These are phyloP conservation scores for Bagarius yarrelli DNA, from an alignment of 2,113 vertebrate species.

Conservation along the genomic window DNA sequence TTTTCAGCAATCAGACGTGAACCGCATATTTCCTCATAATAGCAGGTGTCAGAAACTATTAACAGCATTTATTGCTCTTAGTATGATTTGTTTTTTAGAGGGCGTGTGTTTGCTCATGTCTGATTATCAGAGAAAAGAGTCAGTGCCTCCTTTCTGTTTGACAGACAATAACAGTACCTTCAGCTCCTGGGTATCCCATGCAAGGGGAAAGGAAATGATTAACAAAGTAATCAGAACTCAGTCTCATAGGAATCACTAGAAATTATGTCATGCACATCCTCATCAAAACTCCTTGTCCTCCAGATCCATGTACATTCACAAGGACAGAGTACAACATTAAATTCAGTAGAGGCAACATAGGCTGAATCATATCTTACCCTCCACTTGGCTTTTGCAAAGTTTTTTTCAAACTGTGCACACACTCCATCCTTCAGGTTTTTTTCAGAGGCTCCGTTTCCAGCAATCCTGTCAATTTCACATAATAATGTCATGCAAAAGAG, in stretches of 20 bases:
- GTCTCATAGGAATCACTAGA: slow-evolving; percentile 43
- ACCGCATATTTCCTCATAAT: slow-evolving; percentile 45
- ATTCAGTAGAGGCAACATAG: neutral
- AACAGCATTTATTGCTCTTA: neutral
- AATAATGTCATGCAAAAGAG: slow-evolving; percentile 21
- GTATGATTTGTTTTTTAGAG: neutral
- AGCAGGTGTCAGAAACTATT: slow-evolving; percentile 22
- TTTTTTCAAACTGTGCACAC: slow-evolving; percentile 84
- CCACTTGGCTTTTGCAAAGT: slow-evolving; percentile 86
- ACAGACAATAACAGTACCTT: slow-evolving; percentile 75
- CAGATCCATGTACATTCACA: slow-evolving; percentile 21
- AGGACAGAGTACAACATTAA: slow-evolving; percentile 16
- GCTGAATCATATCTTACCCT: slow-evolving; percentile 67
- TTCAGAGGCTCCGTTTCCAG: slow-evolving; percentile 79
- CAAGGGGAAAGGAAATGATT: slow-evolving; percentile 69
- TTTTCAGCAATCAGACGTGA: slow-evolving; percentile 55
- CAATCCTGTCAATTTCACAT: slow-evolving; percentile 70
- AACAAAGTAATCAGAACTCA: slow-evolving; percentile 59
- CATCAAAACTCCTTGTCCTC: slow-evolving; percentile 41
- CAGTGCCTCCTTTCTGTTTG: slow-evolving; percentile 47
- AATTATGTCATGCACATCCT: slow-evolving; percentile 53
- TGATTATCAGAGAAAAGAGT: slow-evolving; percentile 51
- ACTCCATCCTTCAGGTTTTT: slow-evolving; percentile 83
- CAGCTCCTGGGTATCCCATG: slow-evolving; percentile 75
- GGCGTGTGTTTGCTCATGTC: slow-evolving; percentile 46